Percentiles rank a stretch among this genome's conserved stretches.
Conservation (phyloP, 2,797 vertebrate species). For the Macroramphosus scolopax region DNA sequence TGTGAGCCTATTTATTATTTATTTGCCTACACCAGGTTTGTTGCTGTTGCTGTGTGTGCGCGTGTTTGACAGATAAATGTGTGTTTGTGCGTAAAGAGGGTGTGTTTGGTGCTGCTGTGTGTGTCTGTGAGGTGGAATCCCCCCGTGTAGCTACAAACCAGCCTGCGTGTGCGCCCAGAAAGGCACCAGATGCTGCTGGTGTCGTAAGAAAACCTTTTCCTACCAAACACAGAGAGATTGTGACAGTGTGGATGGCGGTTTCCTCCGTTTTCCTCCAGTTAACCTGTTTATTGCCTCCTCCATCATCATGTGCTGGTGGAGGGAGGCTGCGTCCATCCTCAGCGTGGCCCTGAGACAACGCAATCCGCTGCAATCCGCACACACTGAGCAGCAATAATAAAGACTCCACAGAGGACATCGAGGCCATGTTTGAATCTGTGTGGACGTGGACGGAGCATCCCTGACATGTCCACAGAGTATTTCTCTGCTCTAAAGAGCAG, state of each 20-base stretch:
- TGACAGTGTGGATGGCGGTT: too few relatives aligned
- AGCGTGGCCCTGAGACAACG: conserved; percentile 38
- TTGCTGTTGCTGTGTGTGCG: conserved; percentile 8
- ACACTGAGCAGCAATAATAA: conserved; percentile 18
- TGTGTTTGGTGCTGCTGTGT: conserved; percentile 29
- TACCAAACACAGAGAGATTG: too few relatives aligned
- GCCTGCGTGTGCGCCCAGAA: conserved; percentile 8
- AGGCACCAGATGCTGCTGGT: conserved; percentile 8
- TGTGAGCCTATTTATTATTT: conserved; percentile 15
- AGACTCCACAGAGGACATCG: conserved; percentile 4
- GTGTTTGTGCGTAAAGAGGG: conserved; percentile 36
- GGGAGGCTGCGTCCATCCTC: conserved; percentile 6
- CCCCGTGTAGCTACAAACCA: conserved; percentile 32
- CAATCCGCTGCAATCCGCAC: conserved; percentile 58
- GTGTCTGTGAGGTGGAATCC: conserved; percentile 48
- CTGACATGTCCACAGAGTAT: too few relatives aligned
- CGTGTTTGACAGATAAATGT: background rate
- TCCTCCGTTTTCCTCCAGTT: too few relatives aligned
- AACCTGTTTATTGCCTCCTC: conserved; percentile 16
- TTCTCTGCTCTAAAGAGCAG: too few relatives aligned
- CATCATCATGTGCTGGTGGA: conserved; percentile 11
- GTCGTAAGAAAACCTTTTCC: background rate
- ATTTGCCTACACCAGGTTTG: conserved; percentile 6
- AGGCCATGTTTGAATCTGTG: conserved; percentile 43
- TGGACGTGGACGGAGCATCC: too few relatives aligned